Conservation (phyloP, 2,797 vertebrate genomes). For the Chromis chromis region DNA sequence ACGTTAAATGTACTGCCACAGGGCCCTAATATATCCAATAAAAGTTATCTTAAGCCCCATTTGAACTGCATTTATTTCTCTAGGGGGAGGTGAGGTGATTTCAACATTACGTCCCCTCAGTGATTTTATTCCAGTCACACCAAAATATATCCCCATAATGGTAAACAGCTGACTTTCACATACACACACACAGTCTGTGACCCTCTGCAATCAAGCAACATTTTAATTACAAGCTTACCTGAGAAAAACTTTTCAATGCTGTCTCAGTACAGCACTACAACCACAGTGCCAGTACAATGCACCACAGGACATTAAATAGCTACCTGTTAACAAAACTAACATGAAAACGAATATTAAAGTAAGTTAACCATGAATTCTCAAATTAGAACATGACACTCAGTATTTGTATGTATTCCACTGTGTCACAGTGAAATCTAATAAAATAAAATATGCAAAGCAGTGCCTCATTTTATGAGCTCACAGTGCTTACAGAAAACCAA, state of each 20-base stretch:
- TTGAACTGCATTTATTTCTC: conserved; percentile 13
- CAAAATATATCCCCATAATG: neutral
- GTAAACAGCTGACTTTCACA: neutral
- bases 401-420: neutral
- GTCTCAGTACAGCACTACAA: neutral
- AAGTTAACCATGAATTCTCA: conserved; percentile 14
- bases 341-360: neutral
- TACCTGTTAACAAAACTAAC: neutral
- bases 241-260: conserved; percentile 5
- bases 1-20: neutral
- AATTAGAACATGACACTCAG: neutral
- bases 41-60: conserved; percentile 11
- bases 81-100: neutral
- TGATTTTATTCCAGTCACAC: conserved; percentile 16
- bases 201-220: conserved; percentile 11
- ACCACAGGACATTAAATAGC: neutral
- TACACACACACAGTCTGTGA: neutral
- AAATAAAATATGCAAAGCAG: neutral
- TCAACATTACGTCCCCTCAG: neutral
- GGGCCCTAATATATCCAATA: neutral
- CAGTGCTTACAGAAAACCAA: neutral
- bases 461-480: neutral
- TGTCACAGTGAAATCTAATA: neutral
- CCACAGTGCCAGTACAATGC: neutral
- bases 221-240: conserved; percentile 10